Conservation (phyloP, 2,797 vertebrate genomes). For the Acropternis orthonyx region DNA sequence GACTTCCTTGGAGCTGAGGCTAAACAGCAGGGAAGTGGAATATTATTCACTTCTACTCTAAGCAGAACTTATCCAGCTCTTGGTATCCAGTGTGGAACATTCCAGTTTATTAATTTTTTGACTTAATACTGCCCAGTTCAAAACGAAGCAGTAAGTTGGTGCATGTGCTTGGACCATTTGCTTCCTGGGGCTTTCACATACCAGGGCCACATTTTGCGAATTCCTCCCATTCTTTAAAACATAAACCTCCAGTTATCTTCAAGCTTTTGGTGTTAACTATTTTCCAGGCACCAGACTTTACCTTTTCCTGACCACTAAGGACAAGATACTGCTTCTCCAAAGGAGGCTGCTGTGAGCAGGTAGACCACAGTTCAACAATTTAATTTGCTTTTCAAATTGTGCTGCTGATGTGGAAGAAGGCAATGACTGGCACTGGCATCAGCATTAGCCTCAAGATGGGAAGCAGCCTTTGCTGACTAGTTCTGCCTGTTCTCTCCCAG, state of each 20-base stretch:
- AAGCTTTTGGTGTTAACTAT: background rate
- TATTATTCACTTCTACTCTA: constrained; percentile 7
- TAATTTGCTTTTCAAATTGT: background rate
- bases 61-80: background rate
- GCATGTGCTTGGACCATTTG: background rate
- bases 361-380: background rate
- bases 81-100: background rate
- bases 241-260: background rate
- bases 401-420: background rate
- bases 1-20: background rate
- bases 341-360: background rate
- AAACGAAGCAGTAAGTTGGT: background rate
- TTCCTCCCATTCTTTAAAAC: constrained; percentile 13
- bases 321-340: background rate
- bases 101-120: background rate
- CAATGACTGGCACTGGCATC: background rate
- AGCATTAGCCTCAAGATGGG: background rate
- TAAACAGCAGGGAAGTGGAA: constrained; percentile 6
- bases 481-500: background rate
- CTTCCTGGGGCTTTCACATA: background rate
- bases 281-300: background rate
- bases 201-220: constrained; percentile 24
- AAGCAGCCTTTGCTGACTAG: background rate
- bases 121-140: background rate
- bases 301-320: background rate